Percentiles rank a stretch among this genome's conserved stretches.
Conservation (phyloP, 2,797 vertebrate species). For the Emys orbicularis region DNA sequence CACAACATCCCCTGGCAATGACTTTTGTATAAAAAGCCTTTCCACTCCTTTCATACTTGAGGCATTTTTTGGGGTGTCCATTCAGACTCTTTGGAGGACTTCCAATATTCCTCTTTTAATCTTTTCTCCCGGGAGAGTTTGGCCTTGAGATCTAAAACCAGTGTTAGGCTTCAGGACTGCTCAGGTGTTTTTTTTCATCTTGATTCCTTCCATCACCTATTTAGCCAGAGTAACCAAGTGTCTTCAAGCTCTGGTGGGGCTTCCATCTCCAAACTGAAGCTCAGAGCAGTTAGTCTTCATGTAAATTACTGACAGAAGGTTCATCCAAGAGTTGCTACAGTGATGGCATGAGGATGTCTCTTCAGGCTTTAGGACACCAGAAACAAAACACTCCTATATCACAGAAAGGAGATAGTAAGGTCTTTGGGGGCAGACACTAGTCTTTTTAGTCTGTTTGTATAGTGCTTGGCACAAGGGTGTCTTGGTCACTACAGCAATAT, state of each 20-base stretch:
- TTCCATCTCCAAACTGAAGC: background rate
- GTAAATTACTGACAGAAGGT: background rate
- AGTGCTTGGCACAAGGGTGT: background rate
- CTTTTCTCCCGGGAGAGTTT: background rate
- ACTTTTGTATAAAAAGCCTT: background rate
- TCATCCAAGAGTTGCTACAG: background rate
- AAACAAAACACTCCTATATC: background rate
- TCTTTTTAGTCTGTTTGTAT: background rate
- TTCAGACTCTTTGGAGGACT: conserved; percentile 13
- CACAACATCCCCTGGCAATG: background rate
- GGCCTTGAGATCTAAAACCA: background rate
- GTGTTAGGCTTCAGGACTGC: background rate
- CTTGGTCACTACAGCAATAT: background rate
- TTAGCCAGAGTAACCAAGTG: background rate
- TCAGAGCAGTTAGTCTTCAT: background rate
- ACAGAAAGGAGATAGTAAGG: background rate
- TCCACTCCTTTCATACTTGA: background rate
- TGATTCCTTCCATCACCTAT: background rate
- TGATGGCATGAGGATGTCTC: background rate
- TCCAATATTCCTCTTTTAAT: background rate
- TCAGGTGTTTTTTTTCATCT: background rate
- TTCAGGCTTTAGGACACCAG: background rate
- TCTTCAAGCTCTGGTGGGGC: background rate
- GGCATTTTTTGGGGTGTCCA: background rate
- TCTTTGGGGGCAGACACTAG: background rate